phyloP scores from a whole-genome alignment of 2,797 vertebrate species.

The Spea hammondii region DNA sequence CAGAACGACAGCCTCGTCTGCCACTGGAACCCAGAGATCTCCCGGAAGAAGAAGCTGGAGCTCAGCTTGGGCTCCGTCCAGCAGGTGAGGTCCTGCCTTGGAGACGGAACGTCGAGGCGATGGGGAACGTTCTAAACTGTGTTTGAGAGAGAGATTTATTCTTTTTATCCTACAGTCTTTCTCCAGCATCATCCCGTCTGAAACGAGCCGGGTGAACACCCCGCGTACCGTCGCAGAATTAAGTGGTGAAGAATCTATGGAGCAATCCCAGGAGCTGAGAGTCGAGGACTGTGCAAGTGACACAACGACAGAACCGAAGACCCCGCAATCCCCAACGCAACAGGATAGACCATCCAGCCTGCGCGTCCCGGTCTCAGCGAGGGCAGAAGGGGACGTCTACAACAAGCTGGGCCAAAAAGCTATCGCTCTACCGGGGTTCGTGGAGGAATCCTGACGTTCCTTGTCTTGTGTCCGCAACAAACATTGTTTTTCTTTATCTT shows the following conservation, averaged over 20 bases:
- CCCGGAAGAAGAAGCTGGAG: constrained; percentile 58
- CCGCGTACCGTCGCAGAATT: constrained; percentile 21
- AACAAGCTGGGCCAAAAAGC: neutral
- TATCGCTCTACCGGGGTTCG: constrained; percentile 57
- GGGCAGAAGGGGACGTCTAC: neutral
- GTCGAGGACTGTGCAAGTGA: neutral
- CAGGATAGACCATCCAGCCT: neutral
- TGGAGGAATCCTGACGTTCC: constrained; percentile 44
- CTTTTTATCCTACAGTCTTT: constrained; percentile 15
- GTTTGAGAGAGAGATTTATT: too few species aligned
- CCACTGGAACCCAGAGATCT: constrained; percentile 75
- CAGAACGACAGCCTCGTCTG: constrained; percentile 90
- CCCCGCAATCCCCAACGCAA: neutral
- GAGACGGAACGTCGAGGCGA: too few species aligned
- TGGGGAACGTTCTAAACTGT: too few species aligned
- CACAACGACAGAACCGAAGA: neutral
- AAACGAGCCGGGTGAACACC: constrained; percentile 35
- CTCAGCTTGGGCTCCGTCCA: constrained; percentile 42
- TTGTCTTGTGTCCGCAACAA: too few species aligned
- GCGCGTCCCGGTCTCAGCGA: neutral
- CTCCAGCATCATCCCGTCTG: constrained; percentile 33
- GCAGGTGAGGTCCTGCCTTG: constrained; percentile 49
- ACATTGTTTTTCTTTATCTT: too few species aligned
- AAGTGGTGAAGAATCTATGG: neutral
- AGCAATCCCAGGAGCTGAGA: neutral